Evolutionary conservation across 2,113 vertebrate genomes (phyloP), one percentile per base, ranked within the genome.

Genomic region (Panurus biarmicus): DNA sequence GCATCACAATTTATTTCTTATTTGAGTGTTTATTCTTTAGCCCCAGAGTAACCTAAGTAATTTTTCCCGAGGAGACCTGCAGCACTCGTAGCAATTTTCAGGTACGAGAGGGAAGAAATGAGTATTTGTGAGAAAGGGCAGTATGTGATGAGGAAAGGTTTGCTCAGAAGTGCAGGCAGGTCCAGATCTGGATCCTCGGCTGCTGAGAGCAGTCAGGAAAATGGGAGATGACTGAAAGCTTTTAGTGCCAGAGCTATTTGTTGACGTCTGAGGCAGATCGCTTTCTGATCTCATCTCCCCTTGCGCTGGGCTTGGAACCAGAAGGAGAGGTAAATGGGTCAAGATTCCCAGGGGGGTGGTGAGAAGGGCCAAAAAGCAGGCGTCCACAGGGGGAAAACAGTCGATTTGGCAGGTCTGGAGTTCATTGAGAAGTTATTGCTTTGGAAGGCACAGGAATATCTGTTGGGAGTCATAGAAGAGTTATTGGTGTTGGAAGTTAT

Each of bases 371-470:
- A 95, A 96, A 96, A 97, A 95, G 78, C 94, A 95, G 94, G 85
- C 87, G 94, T 96, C 95, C 85, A 0, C 5, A 0, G 95, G 94
- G 95, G 87, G 31, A 93, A 95, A 96, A 95, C 96, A 96, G 94
- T 95, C 87, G 64, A 95, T 96, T 97, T 97, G 96, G 96, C 96
- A 96, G 93, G 82, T 96, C 96, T 95, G 94, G 95, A 96, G 96
- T 96, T 96, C 93, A 91, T 95, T 95, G 96, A 95, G 94, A 95
- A 97, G 94, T 97, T 97, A 97, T 97, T 97, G 93, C 95, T 97
- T 95, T 96, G 95, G 94, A 97, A 95, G 94, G 96, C 94, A 95
- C 87, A 93, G 87, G 87, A 92, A 94, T 96, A 97, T 96, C 96
- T 95, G 93, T 91, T 96, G 95, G 96, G 95, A 97, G 96, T 91